Evolutionary conservation across 1,140 invertebrate species (phyloP).

Genomic region (Magallana angulata): DNA sequence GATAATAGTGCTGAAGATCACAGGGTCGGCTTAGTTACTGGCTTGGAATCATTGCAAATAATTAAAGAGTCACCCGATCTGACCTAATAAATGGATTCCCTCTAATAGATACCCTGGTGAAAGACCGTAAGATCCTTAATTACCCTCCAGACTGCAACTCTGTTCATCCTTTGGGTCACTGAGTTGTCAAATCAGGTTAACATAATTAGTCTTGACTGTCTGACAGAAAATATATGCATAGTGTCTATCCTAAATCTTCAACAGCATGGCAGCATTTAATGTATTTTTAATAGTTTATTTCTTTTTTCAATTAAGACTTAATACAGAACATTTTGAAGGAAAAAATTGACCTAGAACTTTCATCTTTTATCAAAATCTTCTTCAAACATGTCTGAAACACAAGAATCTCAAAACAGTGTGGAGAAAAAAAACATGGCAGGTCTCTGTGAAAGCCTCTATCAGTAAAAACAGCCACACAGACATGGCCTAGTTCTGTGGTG

Average conservation of each 20-base stretch:
- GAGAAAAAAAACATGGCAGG: constrained; percentile 24
- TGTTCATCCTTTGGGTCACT: background rate
- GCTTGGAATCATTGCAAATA: background rate
- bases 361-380: background rate
- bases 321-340: background rate
- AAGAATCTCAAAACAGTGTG: background rate
- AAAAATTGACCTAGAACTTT: background rate
- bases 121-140: background rate
- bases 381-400: background rate
- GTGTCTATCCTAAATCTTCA: background rate
- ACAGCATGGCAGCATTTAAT: background rate
- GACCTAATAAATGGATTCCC: background rate
- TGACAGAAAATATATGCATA: too few species aligned
- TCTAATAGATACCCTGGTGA: background rate
- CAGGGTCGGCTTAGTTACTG: background rate
- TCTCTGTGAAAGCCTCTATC: background rate
- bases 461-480: background rate
- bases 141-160: background rate
- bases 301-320: background rate
- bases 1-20: constrained; percentile 26
- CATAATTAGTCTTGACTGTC: background rate
- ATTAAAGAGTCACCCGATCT: constrained; percentile 28
- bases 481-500: constrained; percentile 19
- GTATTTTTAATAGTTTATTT: background rate
- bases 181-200: constrained; percentile 1